Percentiles rank a stretch among this genome's conserved stretches.
phyloP scores from a whole-genome alignment of 2,113 vertebrate genomes.

The Tringa solitaria region DNA sequence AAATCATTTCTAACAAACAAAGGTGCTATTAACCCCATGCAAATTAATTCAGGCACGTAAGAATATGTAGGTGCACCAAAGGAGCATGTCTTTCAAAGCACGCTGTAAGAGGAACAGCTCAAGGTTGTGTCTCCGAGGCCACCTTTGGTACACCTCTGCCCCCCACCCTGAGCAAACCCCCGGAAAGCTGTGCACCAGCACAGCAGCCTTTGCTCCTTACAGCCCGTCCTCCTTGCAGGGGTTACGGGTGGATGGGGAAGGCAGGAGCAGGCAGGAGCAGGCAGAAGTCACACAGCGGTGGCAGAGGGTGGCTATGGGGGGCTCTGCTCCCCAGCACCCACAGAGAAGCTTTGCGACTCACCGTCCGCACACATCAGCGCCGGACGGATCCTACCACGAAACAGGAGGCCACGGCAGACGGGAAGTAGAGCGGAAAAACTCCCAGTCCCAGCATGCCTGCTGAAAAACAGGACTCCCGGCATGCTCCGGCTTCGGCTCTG shows the following conservation, averaged over 20 bases:
- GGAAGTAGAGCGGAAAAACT: not conserved
- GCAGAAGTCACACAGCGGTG: rapidly evolving
- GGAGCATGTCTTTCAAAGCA: rapidly evolving
- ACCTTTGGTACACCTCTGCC: not conserved
- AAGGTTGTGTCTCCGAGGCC: rapidly evolving
- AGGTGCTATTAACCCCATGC: rapidly evolving
- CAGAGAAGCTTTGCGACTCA: not conserved
- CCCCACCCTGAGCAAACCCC: not conserved
- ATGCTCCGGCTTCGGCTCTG: not conserved
- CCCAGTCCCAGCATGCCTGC: slow-evolving; percentile 20
- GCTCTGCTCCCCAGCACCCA: not conserved
- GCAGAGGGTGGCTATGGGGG: not conserved
- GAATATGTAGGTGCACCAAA: rapidly evolving
- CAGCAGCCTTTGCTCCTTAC: too few species aligned
- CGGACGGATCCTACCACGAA: rapidly evolving
- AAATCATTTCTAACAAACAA: not conserved
- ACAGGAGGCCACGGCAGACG: not conserved
- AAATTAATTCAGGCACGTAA: rapidly evolving
- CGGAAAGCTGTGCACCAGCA: rapidly evolving
- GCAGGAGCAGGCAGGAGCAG: not conserved
- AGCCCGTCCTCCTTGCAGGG: too few species aligned
- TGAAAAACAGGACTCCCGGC: not conserved
- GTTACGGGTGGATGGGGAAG: not conserved
- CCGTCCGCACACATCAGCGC: rapidly evolving
- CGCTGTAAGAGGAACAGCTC: rapidly evolving